These are phyloP conservation scores for Pterois miles DNA, from an alignment of 2,797 vertebrate species.

Conservation along the genomic window DNA sequence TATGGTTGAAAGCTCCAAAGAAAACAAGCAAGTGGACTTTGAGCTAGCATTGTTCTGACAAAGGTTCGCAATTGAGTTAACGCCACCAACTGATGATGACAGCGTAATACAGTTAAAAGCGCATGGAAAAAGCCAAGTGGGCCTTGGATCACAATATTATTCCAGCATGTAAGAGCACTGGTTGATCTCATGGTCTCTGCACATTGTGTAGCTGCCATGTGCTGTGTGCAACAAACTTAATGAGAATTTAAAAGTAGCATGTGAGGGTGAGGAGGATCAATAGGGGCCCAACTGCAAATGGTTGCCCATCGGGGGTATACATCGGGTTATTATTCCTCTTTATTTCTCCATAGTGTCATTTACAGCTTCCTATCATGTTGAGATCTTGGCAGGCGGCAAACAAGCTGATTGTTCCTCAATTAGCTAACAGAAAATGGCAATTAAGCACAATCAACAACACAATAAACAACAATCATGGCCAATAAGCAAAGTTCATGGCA, in stretches of 20 bases:
- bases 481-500: constrained; percentile 47
- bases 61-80: not conserved
- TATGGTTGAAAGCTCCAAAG: not conserved
- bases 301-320: not conserved
- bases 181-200: not conserved
- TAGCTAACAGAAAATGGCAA: constrained; percentile 32
- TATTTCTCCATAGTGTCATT: not conserved
- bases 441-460: constrained; percentile 10
- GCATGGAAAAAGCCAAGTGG: not conserved
- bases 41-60: not conserved
- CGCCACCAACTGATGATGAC: not conserved
- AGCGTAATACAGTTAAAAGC: not conserved
- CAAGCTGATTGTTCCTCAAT: constrained; percentile 27
- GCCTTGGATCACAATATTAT: not conserved
- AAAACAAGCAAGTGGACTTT: not conserved
- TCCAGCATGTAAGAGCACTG: not conserved
- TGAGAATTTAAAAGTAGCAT: not conserved
- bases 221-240: not conserved
- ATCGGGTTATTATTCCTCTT: not conserved
- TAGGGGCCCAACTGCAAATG: not conserved
- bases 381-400: constrained; percentile 1
- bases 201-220: not conserved
- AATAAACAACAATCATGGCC: constrained; percentile 44
- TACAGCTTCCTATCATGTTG: not conserved
- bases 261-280: not conserved